Percentiles rank a stretch among this genome's conserved stretches.
These are phyloP conservation scores for Gonioctena quinquepunctata DNA, from an alignment of 1,140 invertebrate species.

Conservation along the genomic window DNA sequence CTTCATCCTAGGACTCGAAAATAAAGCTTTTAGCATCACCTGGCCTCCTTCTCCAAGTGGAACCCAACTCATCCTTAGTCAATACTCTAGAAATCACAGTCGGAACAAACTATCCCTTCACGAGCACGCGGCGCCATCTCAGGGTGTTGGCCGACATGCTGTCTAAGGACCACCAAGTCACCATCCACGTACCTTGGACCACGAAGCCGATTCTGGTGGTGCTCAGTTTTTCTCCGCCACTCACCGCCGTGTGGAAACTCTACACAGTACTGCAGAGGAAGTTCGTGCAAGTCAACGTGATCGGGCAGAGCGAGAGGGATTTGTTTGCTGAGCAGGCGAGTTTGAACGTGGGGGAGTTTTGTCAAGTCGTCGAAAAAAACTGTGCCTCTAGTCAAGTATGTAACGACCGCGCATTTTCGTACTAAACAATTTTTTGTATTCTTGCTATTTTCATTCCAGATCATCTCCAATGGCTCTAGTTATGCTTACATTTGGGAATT, in stretches of 20 bases:
- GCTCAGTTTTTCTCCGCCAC: conserved; percentile 80
- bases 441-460: conserved; percentile 47
- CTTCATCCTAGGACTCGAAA: conserved; percentile 57
- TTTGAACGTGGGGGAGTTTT: conserved; percentile 58
- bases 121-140: conserved; percentile 65
- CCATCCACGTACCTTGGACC: conserved; percentile 76
- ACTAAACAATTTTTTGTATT: not conserved
- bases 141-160: conserved; percentile 73
- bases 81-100: conserved; percentile 67
- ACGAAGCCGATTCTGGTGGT: conserved; percentile 67
- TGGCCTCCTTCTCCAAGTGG: conserved; percentile 59
- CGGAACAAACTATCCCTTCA: conserved; percentile 70
- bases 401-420: no score
- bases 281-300: conserved; percentile 78
- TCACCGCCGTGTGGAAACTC: conserved; percentile 77
- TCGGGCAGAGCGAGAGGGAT: conserved; percentile 58
- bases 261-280: conserved; percentile 82
- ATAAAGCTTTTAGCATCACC: conserved; percentile 64
- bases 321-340: conserved; percentile 42
- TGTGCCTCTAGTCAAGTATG: conserved; percentile 59
- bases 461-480: conserved; percentile 69
- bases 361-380: conserved; percentile 68
- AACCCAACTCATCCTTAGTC: conserved; percentile 51
- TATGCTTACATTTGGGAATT: conserved; percentile 86
- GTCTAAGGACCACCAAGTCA: conserved; percentile 73